Evolutionary conservation across 2,797 vertebrate species (phyloP).

Genomic region (Pseudopleuronectes americanus): DNA sequence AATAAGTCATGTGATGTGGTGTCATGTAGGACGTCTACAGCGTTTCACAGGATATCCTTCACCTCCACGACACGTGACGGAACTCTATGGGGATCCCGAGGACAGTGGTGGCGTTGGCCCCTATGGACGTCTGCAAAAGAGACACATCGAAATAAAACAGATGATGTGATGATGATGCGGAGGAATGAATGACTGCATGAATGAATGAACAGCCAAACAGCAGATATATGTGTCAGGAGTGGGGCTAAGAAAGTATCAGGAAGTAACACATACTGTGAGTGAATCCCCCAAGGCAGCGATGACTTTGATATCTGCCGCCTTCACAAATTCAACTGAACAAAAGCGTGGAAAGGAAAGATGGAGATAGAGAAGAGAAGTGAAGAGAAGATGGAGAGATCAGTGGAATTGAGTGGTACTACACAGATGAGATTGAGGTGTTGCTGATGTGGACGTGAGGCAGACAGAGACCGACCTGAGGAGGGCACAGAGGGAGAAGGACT

Average conservation of each 20-base stretch:
- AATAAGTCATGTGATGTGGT: background rate
- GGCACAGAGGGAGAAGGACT: slow-evolving; percentile 80
- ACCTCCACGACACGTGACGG: slow-evolving; percentile 87
- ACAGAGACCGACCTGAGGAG: slow-evolving; percentile 76
- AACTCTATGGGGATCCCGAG: slow-evolving; percentile 85
- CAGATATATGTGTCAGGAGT: background rate
- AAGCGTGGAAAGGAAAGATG: background rate
- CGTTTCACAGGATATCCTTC: slow-evolving; percentile 5
- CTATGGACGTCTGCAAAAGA: slow-evolving; percentile 80
- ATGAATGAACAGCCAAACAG: background rate
- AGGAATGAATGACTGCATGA: background rate
- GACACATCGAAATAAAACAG: background rate
- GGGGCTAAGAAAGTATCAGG: background rate
- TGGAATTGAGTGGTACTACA: slow-evolving; percentile 4
- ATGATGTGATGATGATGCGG: too few relatives aligned
- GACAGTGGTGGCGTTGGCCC: slow-evolving; percentile 84
- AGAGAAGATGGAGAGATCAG: slow-evolving; percentile 48
- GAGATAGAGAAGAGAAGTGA: background rate
- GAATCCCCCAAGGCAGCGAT: slow-evolving; percentile 94
- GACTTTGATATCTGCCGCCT: slow-evolving; percentile 90
- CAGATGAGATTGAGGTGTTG: background rate
- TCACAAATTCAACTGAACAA: slow-evolving; percentile 90
- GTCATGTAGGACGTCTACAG: background rate
- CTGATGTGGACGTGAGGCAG: background rate
- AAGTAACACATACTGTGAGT: slow-evolving; percentile 87